Evolutionary conservation across 2,888 invertebrate species (phyloP).

Genomic region (Tetragonula carbonaria): DNA sequence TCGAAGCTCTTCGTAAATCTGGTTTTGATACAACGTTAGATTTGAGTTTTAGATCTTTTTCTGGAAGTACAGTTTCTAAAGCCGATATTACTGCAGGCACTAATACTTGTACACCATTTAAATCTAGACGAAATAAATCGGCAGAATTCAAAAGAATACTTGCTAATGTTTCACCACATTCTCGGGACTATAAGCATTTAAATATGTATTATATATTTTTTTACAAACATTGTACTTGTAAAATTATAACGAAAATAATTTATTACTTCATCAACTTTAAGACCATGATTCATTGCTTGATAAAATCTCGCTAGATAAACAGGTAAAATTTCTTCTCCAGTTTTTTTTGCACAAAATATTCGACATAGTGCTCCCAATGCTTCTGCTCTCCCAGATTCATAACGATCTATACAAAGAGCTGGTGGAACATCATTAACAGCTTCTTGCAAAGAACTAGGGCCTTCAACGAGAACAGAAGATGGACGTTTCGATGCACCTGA

Average conservation of each 20-base stretch:
- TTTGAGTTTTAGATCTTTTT: constrained; percentile 92
- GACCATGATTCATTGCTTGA: constrained; percentile 94
- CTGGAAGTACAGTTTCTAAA: constrained; percentile 95
- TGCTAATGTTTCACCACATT: constrained; percentile 92
- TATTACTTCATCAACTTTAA: constrained; percentile 86
- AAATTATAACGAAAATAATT: not conserved
- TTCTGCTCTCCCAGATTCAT: constrained; percentile 95
- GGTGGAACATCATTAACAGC: constrained; percentile 88
- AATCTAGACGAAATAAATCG: constrained; percentile 94
- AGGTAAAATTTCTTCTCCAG: constrained; percentile 96
- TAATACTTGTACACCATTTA: constrained; percentile 96
- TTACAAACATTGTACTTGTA: not conserved
- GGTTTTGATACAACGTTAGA: constrained; percentile 89
- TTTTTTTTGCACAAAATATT: constrained; percentile 97
- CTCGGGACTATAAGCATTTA: constrained; percentile 81
- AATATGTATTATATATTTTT: constrained; percentile 13
- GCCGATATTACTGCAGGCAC: constrained; percentile 96
- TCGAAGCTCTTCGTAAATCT: constrained; percentile 95
- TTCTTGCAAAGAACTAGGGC: constrained; percentile 88
- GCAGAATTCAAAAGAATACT: constrained; percentile 94
- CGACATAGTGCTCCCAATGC: constrained; percentile 97
- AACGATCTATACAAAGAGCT: constrained; percentile 90
- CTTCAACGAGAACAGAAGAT: constrained; percentile 88
- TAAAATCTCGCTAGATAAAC: constrained; percentile 97
- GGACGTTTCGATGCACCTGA: constrained; percentile 86